Base-by-base conservation (phyloP, 1,140 invertebrate genomes). In the Atta cephalotes region DNA sequence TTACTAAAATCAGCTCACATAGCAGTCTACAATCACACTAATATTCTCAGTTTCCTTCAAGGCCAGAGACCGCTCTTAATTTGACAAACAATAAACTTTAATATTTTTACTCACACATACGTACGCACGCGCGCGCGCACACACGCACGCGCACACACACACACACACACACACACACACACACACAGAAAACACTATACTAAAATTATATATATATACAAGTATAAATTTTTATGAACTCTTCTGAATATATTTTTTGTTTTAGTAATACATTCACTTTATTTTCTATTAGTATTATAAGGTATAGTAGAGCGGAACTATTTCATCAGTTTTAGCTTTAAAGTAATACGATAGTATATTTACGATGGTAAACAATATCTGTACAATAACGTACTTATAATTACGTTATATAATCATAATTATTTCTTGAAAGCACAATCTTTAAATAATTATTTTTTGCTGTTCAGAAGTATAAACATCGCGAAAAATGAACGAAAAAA, bases 1-100 rank as follows among this genome's bases (percentile, higher is more conserved):
- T 88, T 86, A 89, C 84, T 85, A 90, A 90, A 88, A 72, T 92
- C 87, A 92, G 56, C 76, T 90, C 89, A 87, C 88, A 89, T 91
- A 87, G 91, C 85, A 89, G 92, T 89, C 88, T 92, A 92, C 28
- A 78, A 90, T 78, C 72, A 87, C 70, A 60, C 60, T 62, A 78
- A 86, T 72, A 79, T 87, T 80, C 66, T 88, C 81, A 62, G 53
- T 77, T 88, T n/a, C 87, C 53, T 58, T 81, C 12, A 81, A 71
- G 25, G 45, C 31, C 45, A 76, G 12, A 84, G 16, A 7, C 60
- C 9, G 21, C n/a, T 21, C 14, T 84, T 70, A 74, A 63, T 84
- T 84, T 25, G 14, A 63, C 53, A 62, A 82, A 14, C 21, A 49
- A 76, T 63, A 18, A 84, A 2, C 53, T 84, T 49, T 16, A 35